Conservation (phyloP, 2,888 invertebrate genomes). For the Rhagium mordax region DNA sequence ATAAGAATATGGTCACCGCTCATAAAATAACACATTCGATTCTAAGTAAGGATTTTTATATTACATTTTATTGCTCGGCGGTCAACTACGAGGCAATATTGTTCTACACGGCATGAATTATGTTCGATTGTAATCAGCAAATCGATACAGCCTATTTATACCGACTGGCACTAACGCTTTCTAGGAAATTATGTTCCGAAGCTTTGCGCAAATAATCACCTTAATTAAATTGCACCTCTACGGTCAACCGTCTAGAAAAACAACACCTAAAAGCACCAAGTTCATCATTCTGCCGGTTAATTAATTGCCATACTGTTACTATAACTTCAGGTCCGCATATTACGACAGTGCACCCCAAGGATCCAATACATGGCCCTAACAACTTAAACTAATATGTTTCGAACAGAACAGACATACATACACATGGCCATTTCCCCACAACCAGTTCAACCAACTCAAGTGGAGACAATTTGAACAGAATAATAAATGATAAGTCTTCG, state of each 20-base stretch:
- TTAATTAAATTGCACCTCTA: slow-evolving; percentile 17
- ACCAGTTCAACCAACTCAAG: no score
- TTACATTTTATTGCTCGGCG: not conserved
- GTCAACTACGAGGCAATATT: not conserved
- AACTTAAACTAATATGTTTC: no score
- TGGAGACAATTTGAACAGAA: no score
- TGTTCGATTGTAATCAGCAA: slow-evolving; percentile 21
- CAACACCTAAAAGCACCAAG: not conserved
- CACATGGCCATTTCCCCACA: no score
- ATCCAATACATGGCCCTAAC: no score
- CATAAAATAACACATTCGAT: not conserved
- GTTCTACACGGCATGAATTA: slow-evolving; percentile 2
- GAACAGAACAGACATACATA: no score
- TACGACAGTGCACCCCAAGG: no score
- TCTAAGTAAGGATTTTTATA: not conserved
- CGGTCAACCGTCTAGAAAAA: not conserved
- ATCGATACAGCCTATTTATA: slow-evolving; percentile 28
- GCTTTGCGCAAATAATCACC: slow-evolving; percentile 12
- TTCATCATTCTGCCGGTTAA: not conserved
- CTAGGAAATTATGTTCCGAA: slow-evolving; percentile 14
- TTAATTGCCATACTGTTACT: no score
- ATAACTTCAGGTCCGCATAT: no score
- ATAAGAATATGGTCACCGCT: not conserved
- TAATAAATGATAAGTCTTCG: no score
- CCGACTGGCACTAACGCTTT: not conserved